phyloP scores from a whole-genome alignment of 2,113 vertebrate species.

The Halcyon malimbica region DNA sequence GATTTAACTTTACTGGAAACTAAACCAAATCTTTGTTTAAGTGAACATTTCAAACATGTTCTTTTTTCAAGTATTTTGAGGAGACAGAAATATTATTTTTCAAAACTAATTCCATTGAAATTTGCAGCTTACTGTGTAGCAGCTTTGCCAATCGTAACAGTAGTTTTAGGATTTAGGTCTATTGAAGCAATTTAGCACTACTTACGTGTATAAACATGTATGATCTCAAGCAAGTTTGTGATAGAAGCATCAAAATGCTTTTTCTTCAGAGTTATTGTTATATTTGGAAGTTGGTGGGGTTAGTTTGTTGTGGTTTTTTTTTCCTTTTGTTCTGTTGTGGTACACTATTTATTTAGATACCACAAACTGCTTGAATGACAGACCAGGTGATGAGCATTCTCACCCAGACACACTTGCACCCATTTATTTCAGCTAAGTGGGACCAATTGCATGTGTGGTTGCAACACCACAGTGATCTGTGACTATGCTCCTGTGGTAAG shows the following conservation, averaged over 20 bases:
- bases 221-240: not conserved
- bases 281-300: not conserved
- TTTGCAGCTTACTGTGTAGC: not conserved
- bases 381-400: too few relatives aligned
- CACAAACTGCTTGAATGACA: not conserved
- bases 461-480: not conserved
- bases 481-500: rapidly evolving
- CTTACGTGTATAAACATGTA: rapidly evolving
- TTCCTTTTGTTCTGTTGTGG: rapidly evolving
- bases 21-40: not conserved
- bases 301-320: not conserved
- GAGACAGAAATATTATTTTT: not conserved
- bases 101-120: not conserved
- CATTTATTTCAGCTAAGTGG: not conserved
- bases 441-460: not conserved
- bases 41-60: not conserved
- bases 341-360: not conserved
- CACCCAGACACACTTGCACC: not conserved
- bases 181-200: not conserved
- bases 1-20: not conserved
- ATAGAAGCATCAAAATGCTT: not conserved
- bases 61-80: not conserved
- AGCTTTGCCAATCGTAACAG: not conserved
- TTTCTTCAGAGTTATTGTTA: not conserved
- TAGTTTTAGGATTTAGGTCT: not conserved